A percentile compares a stretch with the other conserved stretches of the same genome.
Evolutionary conservation across 2,113 vertebrate species (phyloP).

Genomic region (Cephalopholis sonnerati): DNA sequence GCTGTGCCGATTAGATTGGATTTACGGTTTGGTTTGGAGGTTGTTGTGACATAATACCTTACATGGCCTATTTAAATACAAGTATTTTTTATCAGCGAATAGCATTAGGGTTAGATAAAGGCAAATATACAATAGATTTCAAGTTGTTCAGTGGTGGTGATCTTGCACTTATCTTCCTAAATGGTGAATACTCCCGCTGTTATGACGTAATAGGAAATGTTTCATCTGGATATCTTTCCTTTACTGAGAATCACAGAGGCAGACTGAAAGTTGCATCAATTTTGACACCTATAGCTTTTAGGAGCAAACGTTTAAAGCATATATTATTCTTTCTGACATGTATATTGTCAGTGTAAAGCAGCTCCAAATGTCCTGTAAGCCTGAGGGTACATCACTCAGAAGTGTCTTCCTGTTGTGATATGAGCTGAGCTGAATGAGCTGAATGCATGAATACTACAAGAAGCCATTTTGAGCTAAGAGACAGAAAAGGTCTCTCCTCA

Average conservation of each 20-base stretch:
- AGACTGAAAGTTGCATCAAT: not conserved
- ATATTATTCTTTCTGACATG: not conserved
- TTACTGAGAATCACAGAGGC: not conserved
- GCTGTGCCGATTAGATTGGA: not conserved
- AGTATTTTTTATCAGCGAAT: not conserved
- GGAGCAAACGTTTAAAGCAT: not conserved
- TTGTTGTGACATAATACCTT: constrained; percentile 30
- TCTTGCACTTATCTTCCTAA: not conserved
- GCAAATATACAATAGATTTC: not conserved
- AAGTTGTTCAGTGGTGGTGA: not conserved
- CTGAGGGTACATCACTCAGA: constrained; percentile 18
- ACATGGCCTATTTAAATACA: constrained; percentile 7
- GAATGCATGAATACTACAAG: constrained; percentile 27
- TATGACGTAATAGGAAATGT: not conserved
- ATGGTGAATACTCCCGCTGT: not conserved
- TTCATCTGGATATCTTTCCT: not conserved
- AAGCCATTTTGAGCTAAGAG: constrained; percentile 43
- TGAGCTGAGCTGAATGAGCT: no score
- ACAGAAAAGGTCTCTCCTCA: not conserved
- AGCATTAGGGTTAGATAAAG: not conserved
- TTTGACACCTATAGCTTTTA: not conserved
- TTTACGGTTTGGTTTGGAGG: constrained; percentile 14
- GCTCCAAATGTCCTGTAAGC: constrained; percentile 34
- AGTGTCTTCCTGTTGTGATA: constrained; percentile 60
- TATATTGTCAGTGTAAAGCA: not conserved